A percentile compares a stretch with the other conserved stretches of the same genome.
phyloP scores from a whole-genome alignment of 2,888 invertebrate species.

The Scaptomyza parva region DNA sequence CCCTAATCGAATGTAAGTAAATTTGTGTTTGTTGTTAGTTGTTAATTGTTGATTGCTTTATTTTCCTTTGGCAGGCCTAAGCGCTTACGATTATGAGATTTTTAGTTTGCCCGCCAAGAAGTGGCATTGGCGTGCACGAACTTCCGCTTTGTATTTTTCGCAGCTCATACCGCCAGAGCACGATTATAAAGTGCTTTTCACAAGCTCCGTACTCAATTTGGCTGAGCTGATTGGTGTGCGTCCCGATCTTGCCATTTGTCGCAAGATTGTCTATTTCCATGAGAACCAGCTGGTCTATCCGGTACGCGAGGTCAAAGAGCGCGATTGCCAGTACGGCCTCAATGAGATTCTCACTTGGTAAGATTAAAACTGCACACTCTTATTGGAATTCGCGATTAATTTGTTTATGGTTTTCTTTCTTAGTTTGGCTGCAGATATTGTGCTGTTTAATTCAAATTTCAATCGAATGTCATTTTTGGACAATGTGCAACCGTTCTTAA shows the following conservation, averaged over 20 bases:
- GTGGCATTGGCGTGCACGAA: conserved; percentile 92
- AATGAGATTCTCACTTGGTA: conserved; percentile 91
- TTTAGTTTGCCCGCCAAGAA: conserved; percentile 89
- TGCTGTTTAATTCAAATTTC: conserved; percentile 90
- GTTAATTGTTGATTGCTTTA: not conserved
- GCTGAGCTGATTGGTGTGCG: conserved; percentile 89
- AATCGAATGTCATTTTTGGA: conserved; percentile 89
- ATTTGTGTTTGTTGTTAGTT: not conserved
- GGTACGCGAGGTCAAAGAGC: conserved; percentile 87
- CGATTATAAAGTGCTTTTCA: conserved; percentile 87
- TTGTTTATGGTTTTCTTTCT: conserved; percentile 16
- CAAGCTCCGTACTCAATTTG: conserved; percentile 89
- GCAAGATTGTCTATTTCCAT: conserved; percentile 91
- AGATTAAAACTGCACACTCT: conserved; percentile 28
- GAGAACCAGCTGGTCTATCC: conserved; percentile 92
- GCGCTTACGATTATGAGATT: conserved; percentile 84
- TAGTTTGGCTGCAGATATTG: conserved; percentile 88
- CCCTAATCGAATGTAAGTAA: conserved; percentile 83
- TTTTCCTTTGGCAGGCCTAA: conserved; percentile 73
- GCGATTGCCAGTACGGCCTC: conserved; percentile 91
- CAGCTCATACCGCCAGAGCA: conserved; percentile 86
- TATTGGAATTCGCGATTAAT: not conserved
- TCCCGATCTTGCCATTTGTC: conserved; percentile 86
- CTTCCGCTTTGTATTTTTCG: conserved; percentile 88
- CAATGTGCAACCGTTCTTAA: conserved; percentile 87